A percentile compares a stretch with the other conserved stretches of the same genome.
Conservation (phyloP, 37 sponge, comb jelly and placozoan species). For the Crambe crambe region DNA sequence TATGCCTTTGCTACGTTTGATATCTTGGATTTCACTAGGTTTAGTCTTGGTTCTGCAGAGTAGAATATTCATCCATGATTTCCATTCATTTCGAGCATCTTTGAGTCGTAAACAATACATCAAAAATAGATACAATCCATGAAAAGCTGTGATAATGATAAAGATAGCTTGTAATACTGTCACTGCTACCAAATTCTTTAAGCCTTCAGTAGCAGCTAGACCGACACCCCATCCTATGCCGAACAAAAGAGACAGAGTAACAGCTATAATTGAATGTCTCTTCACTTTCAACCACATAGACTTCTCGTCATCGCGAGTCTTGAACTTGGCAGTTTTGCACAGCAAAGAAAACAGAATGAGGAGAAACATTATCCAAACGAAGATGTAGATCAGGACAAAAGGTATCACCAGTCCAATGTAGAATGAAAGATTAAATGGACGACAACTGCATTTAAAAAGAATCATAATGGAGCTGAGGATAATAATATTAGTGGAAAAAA, state of each 20-base stretch:
- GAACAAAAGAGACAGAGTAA: conserved; percentile 9
- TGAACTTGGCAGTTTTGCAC: neutral
- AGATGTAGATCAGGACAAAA: conserved; percentile 1
- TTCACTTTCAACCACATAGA: neutral
- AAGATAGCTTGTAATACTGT: conserved; percentile 16
- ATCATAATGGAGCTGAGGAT: too few relatives aligned
- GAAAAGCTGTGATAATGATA: conserved; percentile 29
- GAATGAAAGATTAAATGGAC: neutral
- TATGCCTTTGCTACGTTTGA: too few relatives aligned
- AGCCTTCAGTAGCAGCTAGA: neutral
- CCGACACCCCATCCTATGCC: conserved; percentile 18
- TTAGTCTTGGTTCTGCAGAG: too few relatives aligned
- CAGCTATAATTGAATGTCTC: neutral
- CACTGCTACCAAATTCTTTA: neutral
- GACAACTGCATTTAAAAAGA: too few relatives aligned
- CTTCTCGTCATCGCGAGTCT: neutral
- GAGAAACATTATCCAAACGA: conserved; percentile 1
- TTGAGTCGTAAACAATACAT: conserved; percentile 29
- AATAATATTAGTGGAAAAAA: too few relatives aligned
- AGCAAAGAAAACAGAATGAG: neutral
- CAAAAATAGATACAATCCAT: conserved; percentile 33
- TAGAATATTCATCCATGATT: neutral
- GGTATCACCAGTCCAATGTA: neutral
- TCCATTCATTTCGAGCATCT: conserved; percentile 34
- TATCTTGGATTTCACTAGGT: too few relatives aligned